Conservation (phyloP, 2,888 invertebrate genomes). For the Punctoribates punctum region DNA sequence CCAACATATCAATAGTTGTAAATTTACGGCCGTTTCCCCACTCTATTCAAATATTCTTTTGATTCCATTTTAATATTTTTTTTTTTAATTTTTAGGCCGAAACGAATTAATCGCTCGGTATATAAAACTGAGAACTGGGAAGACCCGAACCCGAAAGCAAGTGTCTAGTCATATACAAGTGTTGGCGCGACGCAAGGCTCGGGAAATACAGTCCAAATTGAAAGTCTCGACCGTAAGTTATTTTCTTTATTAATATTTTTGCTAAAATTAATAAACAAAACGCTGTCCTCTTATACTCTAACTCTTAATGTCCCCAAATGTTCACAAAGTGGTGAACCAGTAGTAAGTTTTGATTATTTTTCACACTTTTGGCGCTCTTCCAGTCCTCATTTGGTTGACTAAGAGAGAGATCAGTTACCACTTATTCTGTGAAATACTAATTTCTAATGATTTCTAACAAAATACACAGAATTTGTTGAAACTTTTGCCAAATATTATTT, state of each 20-base stretch:
- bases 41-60: constrained; percentile 22
- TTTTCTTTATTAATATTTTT: background rate
- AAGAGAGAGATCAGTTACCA: too few relatives aligned
- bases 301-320: constrained; percentile 7
- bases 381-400: background rate
- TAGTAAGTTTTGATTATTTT: too few relatives aligned
- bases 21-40: background rate
- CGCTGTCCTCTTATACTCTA: constrained; percentile 18
- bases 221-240: constrained; percentile 64
- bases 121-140: constrained; percentile 98
- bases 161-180: constrained; percentile 99
- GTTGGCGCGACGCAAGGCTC: constrained; percentile 92
- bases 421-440: too few relatives aligned
- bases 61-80: constrained; percentile 35
- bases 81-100: constrained; percentile 70
- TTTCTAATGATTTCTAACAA: too few relatives aligned
- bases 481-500: too few relatives aligned
- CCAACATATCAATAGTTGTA: background rate
- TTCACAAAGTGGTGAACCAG: background rate
- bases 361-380: constrained; percentile 1
- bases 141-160: constrained; percentile 98
- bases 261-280: constrained; percentile 8
- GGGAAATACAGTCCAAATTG: constrained; percentile 96
- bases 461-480: too few relatives aligned
- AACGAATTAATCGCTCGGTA: constrained; percentile 99